phyloP scores from a whole-genome alignment of 2,797 vertebrate genomes.

The Glyptemys insculpta region DNA sequence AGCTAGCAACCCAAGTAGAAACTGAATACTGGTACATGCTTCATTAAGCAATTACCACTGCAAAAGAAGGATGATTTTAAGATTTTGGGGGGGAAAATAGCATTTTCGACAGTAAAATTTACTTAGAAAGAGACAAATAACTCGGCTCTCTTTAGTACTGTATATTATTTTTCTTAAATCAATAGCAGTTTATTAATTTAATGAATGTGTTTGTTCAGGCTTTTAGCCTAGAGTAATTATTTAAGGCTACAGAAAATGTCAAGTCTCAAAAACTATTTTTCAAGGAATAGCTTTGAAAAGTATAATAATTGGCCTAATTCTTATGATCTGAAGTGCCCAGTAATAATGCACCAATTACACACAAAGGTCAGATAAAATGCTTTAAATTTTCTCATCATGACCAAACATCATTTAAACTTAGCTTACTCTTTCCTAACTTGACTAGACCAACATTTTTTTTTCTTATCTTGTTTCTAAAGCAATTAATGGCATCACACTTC shows the following conservation, averaged over 20 bases:
- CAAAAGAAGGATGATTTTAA: neutral
- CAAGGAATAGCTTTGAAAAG: neutral
- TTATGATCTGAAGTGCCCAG: neutral
- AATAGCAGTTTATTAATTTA: slow-evolving; percentile 43
- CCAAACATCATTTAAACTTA: slow-evolving; percentile 23
- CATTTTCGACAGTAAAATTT: neutral
- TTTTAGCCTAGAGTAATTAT: slow-evolving; percentile 43
- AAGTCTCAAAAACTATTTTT: neutral
- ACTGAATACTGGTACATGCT: neutral
- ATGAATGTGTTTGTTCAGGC: neutral
- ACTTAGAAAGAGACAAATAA: neutral
- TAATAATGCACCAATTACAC: slow-evolving; percentile 2
- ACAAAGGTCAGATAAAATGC: neutral
- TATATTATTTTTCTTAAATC: neutral
- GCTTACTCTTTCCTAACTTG: neutral
- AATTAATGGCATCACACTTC: neutral
- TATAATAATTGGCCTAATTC: neutral
- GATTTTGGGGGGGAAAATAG: slow-evolving; percentile 22
- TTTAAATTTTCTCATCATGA: slow-evolving; percentile 14
- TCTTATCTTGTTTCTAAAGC: neutral
- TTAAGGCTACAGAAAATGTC: slow-evolving; percentile 11
- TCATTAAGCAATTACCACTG: slow-evolving; percentile 28
- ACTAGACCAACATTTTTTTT: neutral
- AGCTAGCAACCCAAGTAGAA: slow-evolving; percentile 31
- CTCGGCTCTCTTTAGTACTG: neutral